Base-by-base conservation (phyloP, 2,888 invertebrate genomes). In the Campopleginae sp. region DNA sequence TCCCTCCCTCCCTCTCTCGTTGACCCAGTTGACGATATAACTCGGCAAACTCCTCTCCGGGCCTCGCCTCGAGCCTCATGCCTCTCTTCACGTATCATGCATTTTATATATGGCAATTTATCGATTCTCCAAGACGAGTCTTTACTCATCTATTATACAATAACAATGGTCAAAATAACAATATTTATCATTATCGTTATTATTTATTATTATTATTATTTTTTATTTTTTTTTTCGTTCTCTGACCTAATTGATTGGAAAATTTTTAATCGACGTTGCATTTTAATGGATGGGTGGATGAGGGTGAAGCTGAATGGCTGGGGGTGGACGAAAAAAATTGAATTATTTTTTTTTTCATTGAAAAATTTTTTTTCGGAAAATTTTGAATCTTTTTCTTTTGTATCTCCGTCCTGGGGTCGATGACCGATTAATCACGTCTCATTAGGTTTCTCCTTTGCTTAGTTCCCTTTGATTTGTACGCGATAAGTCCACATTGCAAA, bases 11-110 rank as follows among this genome's bases (percentile, higher is more conserved):
- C 14, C 85, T 87, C 88, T 89, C 42, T 86, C 89, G 90, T 90
- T 90, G 90, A 90, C 90, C 90, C 82, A 90, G 90, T 90, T 90
- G 89, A 85, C 88, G 86, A 79, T 65, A 44, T 79, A 76, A 79
- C 85, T 79, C 79, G 70, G 71, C 82, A 76, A 82, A 75, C 82
- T 82, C 58, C 68, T 77, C 68, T 54, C 63, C 82, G 80, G 81
- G 82, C 85, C 87, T 78, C 87, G 90, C 85, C 82, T 82, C 88
- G 86, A 90, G 87, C 89, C 84, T 85, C 85, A 31, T 58, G 19
- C 33, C 72, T 38, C 54, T 74, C 76, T 51, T 19, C 8, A 19
- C 23, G 17, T 23, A 19, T 38, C 31, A 23, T 82, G 17, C 38
- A 58, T 58, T 58, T 51, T 51, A 4, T 58, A 27, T 72, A 54